A percentile compares a stretch with the other conserved stretches of the same genome.
Evolutionary conservation across 2,888 invertebrate species (phyloP).

Genomic region (Diploptera punctata): DNA sequence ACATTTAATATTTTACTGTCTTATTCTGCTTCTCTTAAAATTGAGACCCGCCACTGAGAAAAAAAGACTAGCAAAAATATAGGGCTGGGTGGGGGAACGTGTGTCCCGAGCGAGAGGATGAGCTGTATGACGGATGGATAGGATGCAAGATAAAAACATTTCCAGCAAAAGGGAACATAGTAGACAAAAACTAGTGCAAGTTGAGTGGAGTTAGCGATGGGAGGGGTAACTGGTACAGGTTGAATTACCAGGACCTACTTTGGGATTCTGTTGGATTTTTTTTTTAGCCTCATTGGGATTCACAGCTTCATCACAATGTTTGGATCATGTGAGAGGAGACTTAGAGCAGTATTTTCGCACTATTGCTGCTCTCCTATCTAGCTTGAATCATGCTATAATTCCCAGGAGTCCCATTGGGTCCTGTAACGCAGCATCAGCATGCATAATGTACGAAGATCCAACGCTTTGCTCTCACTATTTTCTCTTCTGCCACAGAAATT

Average conservation of each 20-base stretch:
- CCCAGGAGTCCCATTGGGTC: constrained; percentile 38
- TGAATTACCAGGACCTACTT: not conserved
- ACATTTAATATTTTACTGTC: no score
- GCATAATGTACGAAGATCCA: constrained; percentile 38
- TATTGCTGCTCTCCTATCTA: not conserved
- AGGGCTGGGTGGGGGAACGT: not conserved
- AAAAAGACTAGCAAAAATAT: no score
- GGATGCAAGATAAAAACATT: not conserved
- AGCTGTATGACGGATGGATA: not conserved
- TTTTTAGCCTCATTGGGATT: constrained; percentile 28
- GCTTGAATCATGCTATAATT: constrained; percentile 35
- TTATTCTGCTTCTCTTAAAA: no score
- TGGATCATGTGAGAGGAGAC: not conserved
- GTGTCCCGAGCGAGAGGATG: not conserved
- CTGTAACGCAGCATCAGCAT: constrained; percentile 41
- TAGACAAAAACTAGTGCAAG: not conserved
- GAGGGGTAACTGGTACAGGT: not conserved
- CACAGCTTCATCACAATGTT: constrained; percentile 26
- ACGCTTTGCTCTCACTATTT: not conserved
- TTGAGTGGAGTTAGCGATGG: not conserved
- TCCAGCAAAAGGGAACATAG: not conserved
- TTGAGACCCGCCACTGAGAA: no score
- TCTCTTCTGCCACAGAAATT: not conserved
- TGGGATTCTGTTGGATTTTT: constrained; percentile 13
- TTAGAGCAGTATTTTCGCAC: not conserved